Evolutionary conservation across 2,888 invertebrate species (phyloP), one percentile per base, ranked within the genome.

Genomic region (Agonopterix arenella): DNA sequence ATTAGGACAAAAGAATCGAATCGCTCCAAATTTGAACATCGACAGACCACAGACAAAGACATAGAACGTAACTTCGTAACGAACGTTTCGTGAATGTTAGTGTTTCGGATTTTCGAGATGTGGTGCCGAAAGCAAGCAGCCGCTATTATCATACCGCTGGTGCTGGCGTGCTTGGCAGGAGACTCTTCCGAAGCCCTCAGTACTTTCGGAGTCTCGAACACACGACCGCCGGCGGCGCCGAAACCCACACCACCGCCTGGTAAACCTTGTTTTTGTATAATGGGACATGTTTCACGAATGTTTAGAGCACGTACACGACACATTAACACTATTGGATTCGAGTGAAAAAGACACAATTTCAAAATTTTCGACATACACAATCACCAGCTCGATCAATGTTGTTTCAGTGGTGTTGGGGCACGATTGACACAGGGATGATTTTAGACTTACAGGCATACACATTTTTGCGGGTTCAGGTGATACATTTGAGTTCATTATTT

Each of bases 121-220:
- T 77, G 61, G 62, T 58, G 70, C 62, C 76, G 82, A 49, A 68
- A 66, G 55, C 74, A 78, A 66, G 81, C 76, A 13, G 80, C 78
- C 40, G 73, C 76, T 46, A 59, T 79, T 55, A 73, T 80, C 50
- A 67, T 80, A 53, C 74, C 78, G 45, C 60, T 84, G 47, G 69
- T 83, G 55, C 63, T 84, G 62, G 70, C 74, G 40, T 80, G 79
- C 62, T 64, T 84, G 46, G 78, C 83, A 5, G 82, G 89, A 8
- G 80, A 83, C 48, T 83, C 84, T 11, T 91, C 92, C 1, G 90
- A 92, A 62, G 93, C 93, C 16, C 82, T 93, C 56, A 93, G 93
- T 52, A 93, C 93, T 40, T 93, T 93, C 64, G 93, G 93, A 44
- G 93, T 93, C 62, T 91, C 92, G 11, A 93, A 90, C 68, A 90